phyloP scores from a whole-genome alignment of 2,113 vertebrate species.

The Phyllostomus discolor region DNA sequence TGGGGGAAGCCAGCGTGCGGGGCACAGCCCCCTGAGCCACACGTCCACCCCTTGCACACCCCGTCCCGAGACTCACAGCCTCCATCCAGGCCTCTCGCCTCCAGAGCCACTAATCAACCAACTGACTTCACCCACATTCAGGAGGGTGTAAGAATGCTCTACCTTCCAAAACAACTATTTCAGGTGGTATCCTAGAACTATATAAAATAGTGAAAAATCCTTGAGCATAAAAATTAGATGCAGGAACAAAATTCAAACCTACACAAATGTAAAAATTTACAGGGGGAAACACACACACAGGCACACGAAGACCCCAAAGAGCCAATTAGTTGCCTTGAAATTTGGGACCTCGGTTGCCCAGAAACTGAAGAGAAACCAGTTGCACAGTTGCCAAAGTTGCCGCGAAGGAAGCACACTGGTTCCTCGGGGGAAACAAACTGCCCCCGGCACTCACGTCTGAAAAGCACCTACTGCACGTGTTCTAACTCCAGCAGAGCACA shows the following conservation, averaged over 20 bases:
- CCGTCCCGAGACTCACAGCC: too few relatives aligned
- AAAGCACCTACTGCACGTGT: not conserved
- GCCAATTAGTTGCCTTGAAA: not conserved
- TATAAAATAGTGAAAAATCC: not conserved
- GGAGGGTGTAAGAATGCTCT: not conserved
- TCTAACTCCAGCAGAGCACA: not conserved
- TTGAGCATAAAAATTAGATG: not conserved
- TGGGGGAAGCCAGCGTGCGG: not conserved
- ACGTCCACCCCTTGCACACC: not conserved
- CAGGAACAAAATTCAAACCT: not conserved
- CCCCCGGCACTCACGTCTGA: not conserved
- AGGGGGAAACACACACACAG: not conserved
- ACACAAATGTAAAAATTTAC: not conserved
- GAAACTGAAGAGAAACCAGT: not conserved
- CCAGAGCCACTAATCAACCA: not conserved
- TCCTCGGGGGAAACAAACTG: not conserved
- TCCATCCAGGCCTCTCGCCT: not conserved
- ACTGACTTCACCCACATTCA: not conserved
- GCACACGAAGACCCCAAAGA: not conserved
- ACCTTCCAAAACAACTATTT: not conserved
- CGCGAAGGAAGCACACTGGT: not conserved
- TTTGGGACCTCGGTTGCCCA: not conserved
- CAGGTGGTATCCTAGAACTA: not conserved
- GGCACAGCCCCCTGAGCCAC: not conserved
- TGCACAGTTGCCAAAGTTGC: rapidly evolving